phyloP scores from a whole-genome alignment of 2,888 invertebrate genomes.

The Rhynchonema sp. region DNA sequence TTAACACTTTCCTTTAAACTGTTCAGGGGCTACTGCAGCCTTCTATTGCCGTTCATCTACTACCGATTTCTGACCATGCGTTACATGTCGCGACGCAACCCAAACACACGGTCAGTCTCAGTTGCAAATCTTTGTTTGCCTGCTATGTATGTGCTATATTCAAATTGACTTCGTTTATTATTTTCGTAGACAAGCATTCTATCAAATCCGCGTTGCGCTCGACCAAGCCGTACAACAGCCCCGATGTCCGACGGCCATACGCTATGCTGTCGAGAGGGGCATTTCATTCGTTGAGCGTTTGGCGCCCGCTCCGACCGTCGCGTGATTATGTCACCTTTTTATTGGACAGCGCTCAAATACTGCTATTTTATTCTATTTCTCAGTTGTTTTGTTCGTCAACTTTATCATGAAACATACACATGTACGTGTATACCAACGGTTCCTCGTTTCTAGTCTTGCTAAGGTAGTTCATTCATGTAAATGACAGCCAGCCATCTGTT shows the following conservation, averaged over 20 bases:
- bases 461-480: too few species aligned
- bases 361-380: too few species aligned
- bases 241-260: conserved; percentile 46
- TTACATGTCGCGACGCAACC: conserved; percentile 81
- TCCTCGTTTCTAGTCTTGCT: too few species aligned
- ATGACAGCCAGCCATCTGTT: too few species aligned
- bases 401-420: too few species aligned
- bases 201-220: conserved; percentile 54
- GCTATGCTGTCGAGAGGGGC: conserved; percentile 40
- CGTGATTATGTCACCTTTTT: too few species aligned
- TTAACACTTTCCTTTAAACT: too few species aligned
- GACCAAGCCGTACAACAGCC: conserved; percentile 49
- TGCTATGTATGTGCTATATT: background rate
- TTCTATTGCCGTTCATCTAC: conserved; percentile 83
- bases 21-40: conserved; percentile 66
- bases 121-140: background rate
- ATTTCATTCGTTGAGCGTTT: conserved; percentile 54
- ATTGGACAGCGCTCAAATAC: too few species aligned
- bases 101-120: conserved; percentile 57
- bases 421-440: too few species aligned
- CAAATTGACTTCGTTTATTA: background rate
- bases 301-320: conserved; percentile 42
- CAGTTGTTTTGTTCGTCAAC: too few species aligned
- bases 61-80: conserved; percentile 83
- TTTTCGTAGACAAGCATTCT: conserved; percentile 43